A percentile compares a stretch with the other conserved stretches of the same genome.
phyloP scores from a whole-genome alignment of 2,113 vertebrate species.

The Neodon shergylaensis region DNA sequence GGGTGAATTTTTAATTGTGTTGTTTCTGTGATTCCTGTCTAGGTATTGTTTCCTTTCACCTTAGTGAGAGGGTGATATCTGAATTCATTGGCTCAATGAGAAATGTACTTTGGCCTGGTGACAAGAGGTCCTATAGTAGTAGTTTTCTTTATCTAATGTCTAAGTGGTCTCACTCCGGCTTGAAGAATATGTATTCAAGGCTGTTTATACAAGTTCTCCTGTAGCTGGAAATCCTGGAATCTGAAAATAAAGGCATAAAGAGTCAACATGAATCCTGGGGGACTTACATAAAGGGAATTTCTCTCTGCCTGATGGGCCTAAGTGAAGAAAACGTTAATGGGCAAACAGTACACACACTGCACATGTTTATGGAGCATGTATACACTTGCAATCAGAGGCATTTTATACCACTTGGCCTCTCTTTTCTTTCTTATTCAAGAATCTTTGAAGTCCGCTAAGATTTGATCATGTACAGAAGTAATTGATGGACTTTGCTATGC shows the following conservation, averaged over 20 bases:
- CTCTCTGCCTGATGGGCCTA: background rate
- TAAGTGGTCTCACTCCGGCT: background rate
- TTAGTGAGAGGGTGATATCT: background rate
- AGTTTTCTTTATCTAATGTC: background rate
- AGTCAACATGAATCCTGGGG: background rate
- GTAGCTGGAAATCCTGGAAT: background rate
- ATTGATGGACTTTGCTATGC: background rate
- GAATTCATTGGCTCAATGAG: background rate
- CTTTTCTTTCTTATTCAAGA: background rate
- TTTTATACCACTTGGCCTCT: background rate
- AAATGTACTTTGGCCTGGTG: background rate
- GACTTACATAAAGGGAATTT: too few relatives aligned
- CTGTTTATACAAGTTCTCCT: too few relatives aligned
- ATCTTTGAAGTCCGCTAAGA: background rate
- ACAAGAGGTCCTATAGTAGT: background rate
- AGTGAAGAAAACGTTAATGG: background rate
- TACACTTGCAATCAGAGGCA: background rate
- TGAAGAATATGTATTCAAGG: too few relatives aligned
- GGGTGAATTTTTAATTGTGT: background rate
- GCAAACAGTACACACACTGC: background rate
- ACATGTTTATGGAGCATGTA: too few relatives aligned
- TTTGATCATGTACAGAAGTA: background rate
- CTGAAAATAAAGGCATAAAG: background rate
- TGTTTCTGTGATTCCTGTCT: background rate
- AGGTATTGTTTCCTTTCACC: background rate